Conservation (phyloP, 2,797 vertebrate genomes). For the Lacerta agilis region DNA sequence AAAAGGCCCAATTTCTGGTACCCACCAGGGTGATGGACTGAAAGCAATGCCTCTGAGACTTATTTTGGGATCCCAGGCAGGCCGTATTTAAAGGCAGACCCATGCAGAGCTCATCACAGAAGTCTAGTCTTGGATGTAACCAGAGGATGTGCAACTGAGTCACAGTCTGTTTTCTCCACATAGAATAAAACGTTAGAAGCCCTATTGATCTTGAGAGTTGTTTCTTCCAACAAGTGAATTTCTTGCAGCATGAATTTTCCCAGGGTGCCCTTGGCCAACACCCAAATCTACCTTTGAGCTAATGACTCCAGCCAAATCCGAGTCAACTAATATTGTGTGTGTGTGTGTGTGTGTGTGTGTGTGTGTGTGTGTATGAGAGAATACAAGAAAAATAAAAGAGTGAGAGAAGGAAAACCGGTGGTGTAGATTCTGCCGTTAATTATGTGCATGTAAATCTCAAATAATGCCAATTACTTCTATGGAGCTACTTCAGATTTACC, state of each 20-base stretch:
- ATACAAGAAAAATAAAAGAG: slow-evolving; percentile 1
- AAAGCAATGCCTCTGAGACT: neutral
- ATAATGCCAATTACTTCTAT: slow-evolving; percentile 61
- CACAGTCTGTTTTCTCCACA: neutral
- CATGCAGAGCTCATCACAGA: too few relatives aligned
- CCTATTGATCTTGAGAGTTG: neutral
- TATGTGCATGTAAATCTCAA: slow-evolving; percentile 42
- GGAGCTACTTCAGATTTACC: slow-evolving; percentile 73
- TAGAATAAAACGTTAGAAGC: neutral
- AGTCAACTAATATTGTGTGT: neutral
- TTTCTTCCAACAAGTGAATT: neutral
- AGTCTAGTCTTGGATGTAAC: neutral
- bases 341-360: too few relatives aligned
- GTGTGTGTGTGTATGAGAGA: too few relatives aligned
- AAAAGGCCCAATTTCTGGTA: neutral
- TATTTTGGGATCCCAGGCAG: neutral
- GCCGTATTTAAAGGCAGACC: neutral
- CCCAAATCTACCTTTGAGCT: neutral
- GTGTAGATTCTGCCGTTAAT: slow-evolving; percentile 44
- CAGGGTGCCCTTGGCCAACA: neutral
- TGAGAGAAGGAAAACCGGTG: slow-evolving; percentile 24
- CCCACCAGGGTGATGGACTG: neutral
- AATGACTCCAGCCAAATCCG: neutral
- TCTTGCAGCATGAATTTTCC: neutral
- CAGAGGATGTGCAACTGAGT: neutral